Base-by-base conservation (phyloP, 1,140 invertebrate genomes). In the Nephotettix cincticeps region DNA sequence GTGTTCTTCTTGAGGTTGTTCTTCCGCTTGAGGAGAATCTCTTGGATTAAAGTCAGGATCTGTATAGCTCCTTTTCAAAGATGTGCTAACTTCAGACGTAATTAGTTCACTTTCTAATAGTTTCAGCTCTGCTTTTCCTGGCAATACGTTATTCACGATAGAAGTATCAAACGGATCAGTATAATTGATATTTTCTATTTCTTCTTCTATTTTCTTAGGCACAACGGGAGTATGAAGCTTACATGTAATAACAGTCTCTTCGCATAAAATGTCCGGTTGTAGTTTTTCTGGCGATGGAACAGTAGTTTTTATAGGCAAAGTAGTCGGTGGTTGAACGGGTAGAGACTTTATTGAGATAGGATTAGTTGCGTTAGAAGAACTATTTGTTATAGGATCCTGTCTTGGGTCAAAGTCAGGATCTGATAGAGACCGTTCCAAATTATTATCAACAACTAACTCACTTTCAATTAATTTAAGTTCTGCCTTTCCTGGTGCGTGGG, bases 101-200 rank as follows among this genome's bases (percentile, higher is more conserved):
- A 79, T 76, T 11, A 92, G 80, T 77, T 93, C 91, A 45, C 86
- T 89, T 74, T 91, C 91, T 1, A 93, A 82, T 40, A 92, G 79
- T 79, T 91, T 90, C 21, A 93, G 78, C 79, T 93, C 91, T 1
- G 90, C 88, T 81, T 90, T 89, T 1, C 89, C 88, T 3, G 91
- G 91, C 61, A 86, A 80, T 13, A 90, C 86, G 72, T 88, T 86
- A 23, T 83, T 83, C 6, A 91, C 90, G 76, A 91, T 91, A 2
- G 91, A 93, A 0, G 93, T 95, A 79, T 95, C 92, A 78, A 95
- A 94, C 0, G 93, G 93, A 83, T 95, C 92, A 66, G 86, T 80
- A 69, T 87, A 83, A 29, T 70, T 47, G 1, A 66, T 54, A 13
- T 69, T 47, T 14, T 71, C 56, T 45, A 71, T 17, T 19, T 76